Base-by-base conservation (phyloP, 2,797 vertebrate genomes). In the Melanotaenia pygmaea region DNA sequence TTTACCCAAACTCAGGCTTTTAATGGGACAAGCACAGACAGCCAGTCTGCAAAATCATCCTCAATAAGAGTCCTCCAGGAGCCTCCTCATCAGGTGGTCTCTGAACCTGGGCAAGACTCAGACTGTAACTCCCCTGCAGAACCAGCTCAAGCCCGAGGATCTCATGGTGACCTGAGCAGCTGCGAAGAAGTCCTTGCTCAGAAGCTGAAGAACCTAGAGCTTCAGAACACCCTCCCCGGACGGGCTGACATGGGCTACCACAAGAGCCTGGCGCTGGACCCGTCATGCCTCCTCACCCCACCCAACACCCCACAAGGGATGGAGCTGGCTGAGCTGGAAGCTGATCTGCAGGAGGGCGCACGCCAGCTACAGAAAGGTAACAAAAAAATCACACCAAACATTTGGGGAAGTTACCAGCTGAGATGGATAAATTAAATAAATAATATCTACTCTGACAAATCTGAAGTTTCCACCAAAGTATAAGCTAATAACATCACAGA, bases 251-350 rank as follows among this genome's bases (percentile, higher is more conserved):
- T 83, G 68, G 70, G 80, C 65, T 91, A 87, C 84, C 92, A 94
- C 73, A 94, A 93, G 82, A 93, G 90, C 79, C 86, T 95, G 87
- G 94, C 93, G 0, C 88, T 95, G 84, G 95, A 95, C 89, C 94
- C 95, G 0, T 95, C 95, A 65, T 96, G 95, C 86, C 89, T 95
- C 71, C 91, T 96, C 22, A 95, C 94, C 0, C 95, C 94, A 0
- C 94, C 95, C 70, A 95, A 95, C 90, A 95, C 94, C 11, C 94
- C 95, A 0, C 95, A 95, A 72, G 92, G 86, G 3, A 83, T 91
- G 79, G 95, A 95, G 87, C 92, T 90, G 77, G 78, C 88, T 0
- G 88, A 94, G 79, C 80, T 92, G 76, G 93, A 94, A 81, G 90
- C 81, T 0, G 87, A 81, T 40, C 85, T 91, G 73, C 89, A 80